These are phyloP conservation scores for Piezodorus guildinii DNA, from an alignment of 1,140 invertebrate genomes.

Conservation along the genomic window DNA sequence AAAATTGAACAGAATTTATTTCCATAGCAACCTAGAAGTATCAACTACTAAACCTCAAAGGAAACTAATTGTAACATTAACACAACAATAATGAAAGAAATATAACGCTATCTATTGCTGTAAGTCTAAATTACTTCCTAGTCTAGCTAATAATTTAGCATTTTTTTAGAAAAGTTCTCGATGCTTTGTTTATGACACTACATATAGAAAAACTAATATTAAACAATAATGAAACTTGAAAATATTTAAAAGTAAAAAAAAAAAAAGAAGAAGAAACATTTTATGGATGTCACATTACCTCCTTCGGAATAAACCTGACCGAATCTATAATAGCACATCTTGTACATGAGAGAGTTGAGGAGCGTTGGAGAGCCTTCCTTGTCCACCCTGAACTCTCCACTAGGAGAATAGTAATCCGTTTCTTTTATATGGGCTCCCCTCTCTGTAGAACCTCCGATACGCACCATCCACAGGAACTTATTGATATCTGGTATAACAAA, in stretches of 20 bases:
- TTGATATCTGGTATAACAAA: slow-evolving; percentile 64
- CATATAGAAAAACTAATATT: no score
- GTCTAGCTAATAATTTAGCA: no score
- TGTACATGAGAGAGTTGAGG: slow-evolving; percentile 91
- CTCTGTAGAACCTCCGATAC: slow-evolving; percentile 93
- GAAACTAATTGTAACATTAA: no score
- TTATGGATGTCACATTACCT: slow-evolving; percentile 41
- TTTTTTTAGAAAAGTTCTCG: no score
- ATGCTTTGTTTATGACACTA: no score
- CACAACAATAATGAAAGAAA: no score
- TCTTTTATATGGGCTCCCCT: slow-evolving; percentile 90
- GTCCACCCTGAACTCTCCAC: slow-evolving; percentile 89
- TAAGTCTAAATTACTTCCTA: no score
- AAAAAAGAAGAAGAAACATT: background rate
- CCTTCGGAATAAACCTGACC: slow-evolving; percentile 91
- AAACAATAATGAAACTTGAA: no score
- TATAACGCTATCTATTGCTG: no score
- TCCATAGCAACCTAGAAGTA: no score
- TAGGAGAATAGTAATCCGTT: slow-evolving; percentile 88
- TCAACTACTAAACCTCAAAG: no score
- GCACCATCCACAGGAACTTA: slow-evolving; percentile 99
- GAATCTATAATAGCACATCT: slow-evolving; percentile 92
- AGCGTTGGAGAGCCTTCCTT: slow-evolving; percentile 74
- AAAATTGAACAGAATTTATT: no score
- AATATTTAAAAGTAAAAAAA: background rate